Percentiles rank a stretch among this genome's conserved stretches.
Evolutionary conservation across 2,113 vertebrate genomes (phyloP).

Genomic region (Pseudorectes ferrugineus): DNA sequence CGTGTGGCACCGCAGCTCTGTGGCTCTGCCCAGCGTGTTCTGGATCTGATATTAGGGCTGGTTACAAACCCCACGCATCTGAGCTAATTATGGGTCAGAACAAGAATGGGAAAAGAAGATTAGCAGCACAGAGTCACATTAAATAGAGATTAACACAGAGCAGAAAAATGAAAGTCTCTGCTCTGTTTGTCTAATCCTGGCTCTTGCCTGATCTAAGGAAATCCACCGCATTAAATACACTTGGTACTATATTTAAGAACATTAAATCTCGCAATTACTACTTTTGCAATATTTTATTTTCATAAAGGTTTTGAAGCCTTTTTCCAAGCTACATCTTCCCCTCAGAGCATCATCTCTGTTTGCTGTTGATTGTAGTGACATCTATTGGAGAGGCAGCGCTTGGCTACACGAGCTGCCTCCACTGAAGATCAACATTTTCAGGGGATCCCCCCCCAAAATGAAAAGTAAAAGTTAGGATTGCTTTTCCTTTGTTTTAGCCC

Average conservation of each 20-base stretch:
- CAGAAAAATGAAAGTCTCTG: conserved; percentile 12
- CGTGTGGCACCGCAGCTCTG: background rate
- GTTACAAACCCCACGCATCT: background rate
- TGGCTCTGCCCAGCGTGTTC: background rate
- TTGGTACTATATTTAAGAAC: background rate
- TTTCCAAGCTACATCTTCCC: background rate
- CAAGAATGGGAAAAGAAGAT: conserved; percentile 16
- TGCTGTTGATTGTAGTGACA: conserved; percentile 75
- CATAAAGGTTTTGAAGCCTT: background rate
- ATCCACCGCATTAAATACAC: background rate
- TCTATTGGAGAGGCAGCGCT: conserved; percentile 69
- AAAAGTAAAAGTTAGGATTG: background rate
- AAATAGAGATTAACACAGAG: conserved; percentile 29
- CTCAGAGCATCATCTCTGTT: conserved; percentile 4
- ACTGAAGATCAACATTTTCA: background rate
- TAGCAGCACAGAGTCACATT: conserved; percentile 3
- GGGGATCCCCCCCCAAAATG: background rate
- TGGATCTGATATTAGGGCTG: background rate
- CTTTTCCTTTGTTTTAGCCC: background rate
- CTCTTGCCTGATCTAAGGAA: background rate
- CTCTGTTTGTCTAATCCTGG: background rate
- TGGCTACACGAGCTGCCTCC: background rate
- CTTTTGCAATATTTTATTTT: background rate
- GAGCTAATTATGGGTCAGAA: conserved; percentile 41
- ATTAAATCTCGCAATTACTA: background rate